These are phyloP conservation scores for Pampus argenteus DNA, from an alignment of 2,797 vertebrate species.

Conservation along the genomic window DNA sequence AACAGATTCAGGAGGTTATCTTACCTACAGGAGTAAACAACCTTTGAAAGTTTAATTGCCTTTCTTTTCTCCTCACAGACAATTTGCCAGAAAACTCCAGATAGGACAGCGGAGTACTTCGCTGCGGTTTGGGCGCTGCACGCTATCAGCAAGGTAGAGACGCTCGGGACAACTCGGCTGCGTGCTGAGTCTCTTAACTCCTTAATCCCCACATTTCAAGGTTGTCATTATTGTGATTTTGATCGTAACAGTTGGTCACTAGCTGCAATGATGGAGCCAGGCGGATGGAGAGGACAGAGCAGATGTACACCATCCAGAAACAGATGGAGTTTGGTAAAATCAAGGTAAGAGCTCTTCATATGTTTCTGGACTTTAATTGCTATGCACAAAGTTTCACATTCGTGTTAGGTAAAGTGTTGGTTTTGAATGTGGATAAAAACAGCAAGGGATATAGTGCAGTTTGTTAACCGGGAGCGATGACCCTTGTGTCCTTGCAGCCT, in stretches of 20 bases:
- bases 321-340: conserved; percentile 97
- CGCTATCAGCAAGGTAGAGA: conserved; percentile 93
- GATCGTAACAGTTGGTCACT: conserved; percentile 88
- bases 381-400: background rate
- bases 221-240: background rate
- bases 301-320: conserved; percentile 95
- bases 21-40: conserved; percentile 1
- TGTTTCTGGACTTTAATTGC: background rate
- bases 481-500: conserved; percentile 78
- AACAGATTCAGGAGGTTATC: background rate
- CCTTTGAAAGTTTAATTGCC: background rate
- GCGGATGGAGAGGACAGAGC: conserved; percentile 95
- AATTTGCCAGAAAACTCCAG: conserved; percentile 91
- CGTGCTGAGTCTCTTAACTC: background rate
- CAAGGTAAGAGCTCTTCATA: conserved; percentile 83
- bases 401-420: background rate
- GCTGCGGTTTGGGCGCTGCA: conserved; percentile 89
- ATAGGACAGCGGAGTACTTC: conserved; percentile 79
- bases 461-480: background rate
- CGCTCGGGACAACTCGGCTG: background rate
- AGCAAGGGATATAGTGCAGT: background rate
- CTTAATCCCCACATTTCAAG: background rate
- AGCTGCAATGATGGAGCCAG: conserved; percentile 94
- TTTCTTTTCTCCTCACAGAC: conserved; percentile 83
- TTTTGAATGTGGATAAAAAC: background rate